phyloP scores from a whole-genome alignment of 2,113 vertebrate genomes.

The Ailurus styani region DNA sequence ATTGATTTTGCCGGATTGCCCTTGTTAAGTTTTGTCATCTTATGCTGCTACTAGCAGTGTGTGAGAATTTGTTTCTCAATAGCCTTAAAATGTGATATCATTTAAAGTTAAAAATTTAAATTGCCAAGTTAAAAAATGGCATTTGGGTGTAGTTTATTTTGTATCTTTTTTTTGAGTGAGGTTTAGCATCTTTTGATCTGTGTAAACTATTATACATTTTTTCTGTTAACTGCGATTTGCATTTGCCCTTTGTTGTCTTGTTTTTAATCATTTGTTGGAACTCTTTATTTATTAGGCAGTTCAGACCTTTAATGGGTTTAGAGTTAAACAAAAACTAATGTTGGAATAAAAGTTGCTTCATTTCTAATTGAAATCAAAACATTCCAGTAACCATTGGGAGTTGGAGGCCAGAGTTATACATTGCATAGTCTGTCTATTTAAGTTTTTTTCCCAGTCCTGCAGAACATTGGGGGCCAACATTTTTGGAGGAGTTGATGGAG shows the following conservation, averaged over 20 bases:
- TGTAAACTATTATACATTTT: conserved; percentile 31
- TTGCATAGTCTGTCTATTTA: not conserved
- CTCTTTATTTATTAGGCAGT: conserved; percentile 21
- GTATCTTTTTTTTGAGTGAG: conserved; percentile 11
- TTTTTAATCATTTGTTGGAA: not conserved
- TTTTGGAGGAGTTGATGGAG: conserved; percentile 10
- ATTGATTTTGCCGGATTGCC: not conserved
- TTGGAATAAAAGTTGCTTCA: conserved; percentile 23
- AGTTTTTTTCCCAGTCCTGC: not conserved
- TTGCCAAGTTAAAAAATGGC: not conserved
- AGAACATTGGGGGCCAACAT: not conserved
- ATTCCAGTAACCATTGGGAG: not conserved
- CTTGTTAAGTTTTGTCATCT: not conserved
- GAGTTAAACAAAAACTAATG: conserved; percentile 45
- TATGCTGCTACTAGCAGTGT: not conserved
- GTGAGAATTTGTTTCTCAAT: not conserved
- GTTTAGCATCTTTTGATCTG: conserved; percentile 1
- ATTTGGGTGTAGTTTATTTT: conserved; percentile 13
- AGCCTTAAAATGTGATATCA: not conserved
- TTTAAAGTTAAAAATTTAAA: too few species aligned
- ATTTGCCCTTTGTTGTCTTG: not conserved
- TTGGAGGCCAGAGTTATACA: not conserved
- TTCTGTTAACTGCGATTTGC: not conserved
- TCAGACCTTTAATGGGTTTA: not conserved
- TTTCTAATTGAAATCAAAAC: conserved; percentile 16